Evolutionary conservation across 1,140 invertebrate species (phyloP), one percentile per base, ranked within the genome.

Genomic region (Saccostrea cuccullata): DNA sequence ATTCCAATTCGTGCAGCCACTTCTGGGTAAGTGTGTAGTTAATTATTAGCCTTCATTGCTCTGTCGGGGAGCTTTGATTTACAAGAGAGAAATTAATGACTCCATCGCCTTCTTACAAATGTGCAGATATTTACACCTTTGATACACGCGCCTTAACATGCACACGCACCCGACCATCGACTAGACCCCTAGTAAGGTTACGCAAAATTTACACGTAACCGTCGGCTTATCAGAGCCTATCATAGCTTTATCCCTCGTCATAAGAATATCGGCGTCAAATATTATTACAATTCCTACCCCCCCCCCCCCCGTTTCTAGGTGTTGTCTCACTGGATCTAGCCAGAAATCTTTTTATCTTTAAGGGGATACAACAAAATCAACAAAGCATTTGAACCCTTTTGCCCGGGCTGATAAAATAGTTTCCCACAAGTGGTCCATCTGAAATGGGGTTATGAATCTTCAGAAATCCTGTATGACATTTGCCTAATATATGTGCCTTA

Each of bases 211-310:
- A 77, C 11, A 26, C 26, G 30, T 77, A 30, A 77, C 30, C 30
- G 26, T 23, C 70, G 26, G 30, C 30, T 77, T 77, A 77, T 77
- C 70, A 77, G 70, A 77, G 15, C 70, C 20, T 73, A 26, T 73
- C 67, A 73, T 73, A 30, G 13, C 8, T 26, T 23, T n/a, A 23
- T 6, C n/a, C n/a, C 12, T 13, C 26, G 23, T 30, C 12, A 77
- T 12, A 0, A 30, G 23, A 77, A 30, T 26, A 36, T 30, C 70
- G 58, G 17, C 58, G 15, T n/a, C 58, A 26, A 26, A 15, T 77
- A 36, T 77, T 9, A 9, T 15, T 12, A 77, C 5, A 26, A 77
- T 77, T 77, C 70, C 26, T 15, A 0, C 26, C 26, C 70, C 70
- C 26, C 70, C 26, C 70, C 70, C 67, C 67, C 67, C 67, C 67